Evolutionary conservation across 2,797 vertebrate genomes (phyloP), one percentile per base, ranked within the genome.

Genomic region (Manis crassicaudata): DNA sequence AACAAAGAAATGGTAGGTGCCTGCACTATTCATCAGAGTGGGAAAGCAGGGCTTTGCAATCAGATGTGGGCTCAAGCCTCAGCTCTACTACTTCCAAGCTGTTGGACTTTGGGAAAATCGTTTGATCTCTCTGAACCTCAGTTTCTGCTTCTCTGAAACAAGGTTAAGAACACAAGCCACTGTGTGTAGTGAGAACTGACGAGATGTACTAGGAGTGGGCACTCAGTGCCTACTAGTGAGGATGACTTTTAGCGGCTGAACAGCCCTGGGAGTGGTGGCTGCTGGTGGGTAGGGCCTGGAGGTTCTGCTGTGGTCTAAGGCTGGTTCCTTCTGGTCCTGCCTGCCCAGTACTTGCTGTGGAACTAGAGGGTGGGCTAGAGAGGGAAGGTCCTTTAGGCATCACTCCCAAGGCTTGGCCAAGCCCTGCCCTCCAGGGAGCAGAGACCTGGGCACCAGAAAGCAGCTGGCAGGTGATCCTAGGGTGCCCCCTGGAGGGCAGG

Each of bases 371-470:
- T 13, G 18, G 63, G 27, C 63, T 35, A 4, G 43, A 58, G 76
- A 81, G 29, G n/a, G 35, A 23, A 60, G 70, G 50, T 46, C 43
- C 72, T 65, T 62, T 6, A 6, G 8, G 62, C 17, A n/a, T 12
- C 73, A 4, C 21, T 80, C 40, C 43, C 25, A 17, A 3, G 46
- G 50, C 25, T 18, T 5, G 27, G 73, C 60, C 2, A 13, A 58
- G 35, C 77, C 93, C 81, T 89, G 65, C 50, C 95, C 95, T 93
- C 43, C 63, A 91, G 92, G 58, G 88, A 93, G 89, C 75, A 35
- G 73, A 93, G 70, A 43, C 11, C 29, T 27, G 37, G 35, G 54
- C 1, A 1, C 82, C 11, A 16, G 40, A 50, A 32, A 40, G 16
- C 81, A 75, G 23, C n/a, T 7, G 16, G 63, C 17, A 0, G 67